Evolutionary conservation across 2,797 vertebrate genomes (phyloP), one percentile per base, ranked within the genome.

Genomic region (Anolis apletophallus): DNA sequence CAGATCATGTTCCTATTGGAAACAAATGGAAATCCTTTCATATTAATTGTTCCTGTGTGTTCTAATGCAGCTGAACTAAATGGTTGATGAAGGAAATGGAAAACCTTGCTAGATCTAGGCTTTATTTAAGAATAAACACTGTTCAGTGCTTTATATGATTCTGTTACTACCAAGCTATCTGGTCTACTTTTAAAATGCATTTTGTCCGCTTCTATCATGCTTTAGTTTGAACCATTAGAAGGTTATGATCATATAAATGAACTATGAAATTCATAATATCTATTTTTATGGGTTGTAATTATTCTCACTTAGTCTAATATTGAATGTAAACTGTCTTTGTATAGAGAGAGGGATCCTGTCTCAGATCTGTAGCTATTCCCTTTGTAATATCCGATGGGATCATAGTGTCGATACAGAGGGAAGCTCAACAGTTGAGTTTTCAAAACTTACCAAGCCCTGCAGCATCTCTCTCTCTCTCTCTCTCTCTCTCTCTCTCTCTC

Each of bases 251-350:
- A 69, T 71, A 46, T 10, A 78, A 21, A 57, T 59, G 23, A 83
- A 55, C 32, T 12, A 34, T 36, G 79, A 67, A 36, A 82, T 36
- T 71, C 3, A 40, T 83, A 13, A 29, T 29, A 68, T 6, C 10
- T 84, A 34, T 17, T 36, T n/a, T 68, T 68, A 68, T 76, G 19
- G 11, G 6, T 26, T 32, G 23, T 68, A 46, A 68, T 77, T 54
- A 54, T 84, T 29, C 13, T 61, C 7, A 73, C 57, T 10, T 85
- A 57, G n/a, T 72, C 19, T 71, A 85, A 71, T 85, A 46, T 23
- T 10, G 71, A 26, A 79, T 85, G 71, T 77, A 57, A 10, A 19
- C 55, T 57, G 5, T 57, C 5, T 3, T 6, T 59, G 19, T 21
- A 59, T 59, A 59, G 17, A 59, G 5, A 21, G 17, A 59, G 7